Percentiles rank a stretch among this genome's conserved stretches.
These are phyloP conservation scores for Oreotragus oreotragus DNA, from an alignment of 2,113 vertebrate species.

Conservation along the genomic window DNA sequence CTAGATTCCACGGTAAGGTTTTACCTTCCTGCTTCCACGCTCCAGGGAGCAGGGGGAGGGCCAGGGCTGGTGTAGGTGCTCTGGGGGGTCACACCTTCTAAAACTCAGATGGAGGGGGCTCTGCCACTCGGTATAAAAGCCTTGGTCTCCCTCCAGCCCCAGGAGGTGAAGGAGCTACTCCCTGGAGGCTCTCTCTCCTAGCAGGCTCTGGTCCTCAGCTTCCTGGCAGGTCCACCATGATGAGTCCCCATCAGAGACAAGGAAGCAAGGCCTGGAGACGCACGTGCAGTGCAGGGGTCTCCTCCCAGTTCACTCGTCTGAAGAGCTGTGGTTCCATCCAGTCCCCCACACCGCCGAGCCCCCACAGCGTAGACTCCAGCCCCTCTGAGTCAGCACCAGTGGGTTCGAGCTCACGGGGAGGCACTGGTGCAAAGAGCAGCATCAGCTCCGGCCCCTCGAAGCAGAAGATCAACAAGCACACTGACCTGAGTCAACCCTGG, in stretches of 20 bases:
- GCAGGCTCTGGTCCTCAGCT: not conserved
- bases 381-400: not conserved
- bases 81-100: not conserved
- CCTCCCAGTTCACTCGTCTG: not conserved
- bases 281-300: not conserved
- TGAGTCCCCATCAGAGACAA: not conserved
- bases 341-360: not conserved
- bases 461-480: not conserved
- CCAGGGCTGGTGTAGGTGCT: not conserved
- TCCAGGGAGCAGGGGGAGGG: not conserved
- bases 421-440: not conserved
- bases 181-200: not conserved
- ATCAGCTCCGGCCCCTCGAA: not conserved
- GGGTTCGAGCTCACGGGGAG: accelerated
- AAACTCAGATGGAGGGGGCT: not conserved
- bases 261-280: not conserved
- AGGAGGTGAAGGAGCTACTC: not conserved
- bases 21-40: not conserved
- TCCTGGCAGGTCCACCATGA: not conserved
- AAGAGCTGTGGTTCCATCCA: not conserved
- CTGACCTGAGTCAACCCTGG: not conserved
- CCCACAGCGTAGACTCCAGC: not conserved
- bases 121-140: not conserved
- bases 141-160: not conserved
- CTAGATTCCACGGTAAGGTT: not conserved